Evolutionary conservation across 1,140 invertebrate genomes (phyloP).

Genomic region (Solen grandis): DNA sequence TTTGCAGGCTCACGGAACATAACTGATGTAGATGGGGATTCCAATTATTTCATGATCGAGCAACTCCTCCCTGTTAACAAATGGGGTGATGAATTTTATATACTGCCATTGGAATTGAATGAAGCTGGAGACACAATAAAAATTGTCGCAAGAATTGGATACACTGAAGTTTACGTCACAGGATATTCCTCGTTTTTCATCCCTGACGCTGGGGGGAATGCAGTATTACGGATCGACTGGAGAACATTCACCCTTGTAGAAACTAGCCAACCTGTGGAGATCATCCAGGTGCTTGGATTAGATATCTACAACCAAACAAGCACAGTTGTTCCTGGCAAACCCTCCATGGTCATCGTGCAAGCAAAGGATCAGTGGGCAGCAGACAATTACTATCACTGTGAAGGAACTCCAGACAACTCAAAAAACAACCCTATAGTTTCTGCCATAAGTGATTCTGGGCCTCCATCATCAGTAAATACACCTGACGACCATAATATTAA

Average conservation of each 20-base stretch:
- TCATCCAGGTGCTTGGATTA: slow-evolving; percentile 29
- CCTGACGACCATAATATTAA: neutral
- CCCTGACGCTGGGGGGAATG: neutral
- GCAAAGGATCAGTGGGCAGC: slow-evolving; percentile 20
- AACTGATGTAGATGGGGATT: neutral
- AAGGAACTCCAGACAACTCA: neutral
- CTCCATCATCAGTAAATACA: neutral
- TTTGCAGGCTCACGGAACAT: slow-evolving; percentile 27
- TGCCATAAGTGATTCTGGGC: neutral
- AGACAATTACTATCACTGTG: neutral
- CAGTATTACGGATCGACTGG: slow-evolving; percentile 29
- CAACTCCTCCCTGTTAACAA: slow-evolving; percentile 31
- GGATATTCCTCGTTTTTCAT: slow-evolving; percentile 40
- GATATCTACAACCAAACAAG: slow-evolving; percentile 34
- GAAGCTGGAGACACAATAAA: slow-evolving; percentile 39
- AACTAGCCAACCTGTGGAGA: slow-evolving; percentile 19
- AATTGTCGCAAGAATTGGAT: slow-evolving; percentile 18
- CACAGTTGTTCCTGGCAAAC: slow-evolving; percentile 4
- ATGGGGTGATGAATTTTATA: slow-evolving; percentile 34
- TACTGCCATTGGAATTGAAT: slow-evolving; percentile 11
- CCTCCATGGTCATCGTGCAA: slow-evolving; percentile 32
- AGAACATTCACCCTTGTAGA: slow-evolving; percentile 7
- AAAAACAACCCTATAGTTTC: neutral
- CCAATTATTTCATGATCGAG: slow-evolving; percentile 3
- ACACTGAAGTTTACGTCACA: slow-evolving; percentile 22